phyloP scores from a whole-genome alignment of 2,888 invertebrate species.

The Spisula subtruncata region DNA sequence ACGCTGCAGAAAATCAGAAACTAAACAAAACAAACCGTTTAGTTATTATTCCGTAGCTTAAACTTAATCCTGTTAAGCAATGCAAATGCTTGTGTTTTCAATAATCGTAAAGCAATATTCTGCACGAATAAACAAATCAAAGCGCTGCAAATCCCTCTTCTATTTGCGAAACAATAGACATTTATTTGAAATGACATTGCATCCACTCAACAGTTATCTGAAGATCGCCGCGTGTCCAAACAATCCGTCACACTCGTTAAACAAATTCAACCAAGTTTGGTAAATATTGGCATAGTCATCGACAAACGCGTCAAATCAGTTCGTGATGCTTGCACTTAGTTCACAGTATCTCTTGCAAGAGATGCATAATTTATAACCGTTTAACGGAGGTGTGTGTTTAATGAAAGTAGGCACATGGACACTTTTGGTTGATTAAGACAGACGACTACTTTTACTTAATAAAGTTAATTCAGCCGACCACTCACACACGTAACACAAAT shows the following conservation, averaged over 20 bases:
- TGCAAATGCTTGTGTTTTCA: conserved; percentile 3
- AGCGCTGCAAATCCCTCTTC: not conserved
- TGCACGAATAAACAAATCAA: not conserved
- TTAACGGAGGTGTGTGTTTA: too few relatives aligned
- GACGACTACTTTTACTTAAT: too few relatives aligned
- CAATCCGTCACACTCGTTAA: not conserved
- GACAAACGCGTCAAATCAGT: not conserved
- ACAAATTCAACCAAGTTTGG: not conserved
- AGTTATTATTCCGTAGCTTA: not conserved
- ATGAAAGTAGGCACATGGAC: too few relatives aligned
- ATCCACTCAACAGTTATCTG: not conserved
- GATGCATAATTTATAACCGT: too few relatives aligned
- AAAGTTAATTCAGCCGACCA: too few relatives aligned
- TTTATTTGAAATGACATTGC: not conserved
- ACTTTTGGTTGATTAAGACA: too few relatives aligned
- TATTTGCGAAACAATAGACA: conserved; percentile 10
- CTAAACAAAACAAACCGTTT: not conserved
- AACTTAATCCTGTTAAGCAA: not conserved
- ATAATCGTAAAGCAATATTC: not conserved
- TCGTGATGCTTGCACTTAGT: not conserved
- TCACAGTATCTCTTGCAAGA: too few relatives aligned
- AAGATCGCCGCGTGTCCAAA: conserved; percentile 1
- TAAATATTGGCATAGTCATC: not conserved
- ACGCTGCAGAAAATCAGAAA: conserved; percentile 3
- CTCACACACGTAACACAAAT: too few relatives aligned